Base-by-base conservation (phyloP, 2,888 invertebrate species). In the Meteorus colon region DNA sequence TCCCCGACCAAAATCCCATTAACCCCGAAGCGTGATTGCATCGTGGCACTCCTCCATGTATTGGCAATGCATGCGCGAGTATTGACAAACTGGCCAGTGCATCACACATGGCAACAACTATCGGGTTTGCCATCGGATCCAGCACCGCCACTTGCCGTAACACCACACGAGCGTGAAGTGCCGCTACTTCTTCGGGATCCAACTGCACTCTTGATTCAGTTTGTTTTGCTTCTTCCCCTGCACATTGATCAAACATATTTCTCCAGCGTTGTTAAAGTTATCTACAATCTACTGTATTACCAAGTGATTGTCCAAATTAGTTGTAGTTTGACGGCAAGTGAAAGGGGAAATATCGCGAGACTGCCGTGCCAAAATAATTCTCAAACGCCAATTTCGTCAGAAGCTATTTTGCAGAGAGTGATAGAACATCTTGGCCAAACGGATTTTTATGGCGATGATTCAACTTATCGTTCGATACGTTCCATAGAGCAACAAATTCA, bases 161-260 rank as follows among this genome's bases (percentile, higher is more conserved):
- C 89, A 5, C 88, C 90, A 31, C 86, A 89, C 69, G 91, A 90
- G 78, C 90, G 91, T 77, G 93, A 94, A 88, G 94, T 98, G 85
- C 98, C 98, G 82, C 91, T 97, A 85, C 91, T 98, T 83, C 92
- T 98, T 83, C 92, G 94, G 73, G 98, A 98, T 91, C 96, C 97
- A 4, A 92, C 94, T 73, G 95, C 97, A 78, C 91, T 98, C 82
- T 92, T 98, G 62, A 92, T 97, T 86, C 97, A 98, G 89, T 93
- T 97, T 84, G 92, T 98, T 82, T 91, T 98, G 81, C 91, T 97
- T 79, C 93, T 97, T 80, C 97, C 98, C 27, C 91, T 95, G 78
- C 94, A 96, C 86, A 92, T 98, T 75, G 96, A 97, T 89, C 94
- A 95, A 91, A 95, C 95, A 71, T 97, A 97, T 89, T 97, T 96